A percentile compares a stretch with the other conserved stretches of the same genome.
Evolutionary conservation across 92 coral and sea anemone species (phyloP).

Genomic region (Desmophyllum pertusum): DNA sequence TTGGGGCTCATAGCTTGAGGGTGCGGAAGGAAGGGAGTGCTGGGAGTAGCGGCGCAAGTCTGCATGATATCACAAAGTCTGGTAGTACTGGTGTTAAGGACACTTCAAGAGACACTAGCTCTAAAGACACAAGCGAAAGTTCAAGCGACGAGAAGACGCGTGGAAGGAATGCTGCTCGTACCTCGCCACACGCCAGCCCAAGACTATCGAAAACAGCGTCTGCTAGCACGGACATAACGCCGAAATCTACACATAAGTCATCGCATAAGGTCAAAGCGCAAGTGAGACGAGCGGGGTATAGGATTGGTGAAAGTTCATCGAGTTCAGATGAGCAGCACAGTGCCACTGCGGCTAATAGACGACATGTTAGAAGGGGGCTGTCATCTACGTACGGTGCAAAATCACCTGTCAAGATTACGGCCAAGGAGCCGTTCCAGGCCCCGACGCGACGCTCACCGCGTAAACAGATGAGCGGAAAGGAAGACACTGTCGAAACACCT

Average conservation of each 20-base stretch:
- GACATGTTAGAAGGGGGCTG: slow-evolving; percentile 64
- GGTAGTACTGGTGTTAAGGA: slow-evolving; percentile 18
- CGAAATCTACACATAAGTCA: slow-evolving; percentile 70
- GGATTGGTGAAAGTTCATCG: slow-evolving; percentile 46
- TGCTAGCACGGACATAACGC: slow-evolving; percentile 56
- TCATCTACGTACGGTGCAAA: slow-evolving; percentile 30
- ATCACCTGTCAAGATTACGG: slow-evolving; percentile 32
- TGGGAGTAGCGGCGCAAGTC: slow-evolving; percentile 27
- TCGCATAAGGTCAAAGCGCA: slow-evolving; percentile 26
- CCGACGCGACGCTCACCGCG: slow-evolving; percentile 69
- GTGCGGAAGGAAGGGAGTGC: slow-evolving; percentile 25
- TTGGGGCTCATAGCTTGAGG: slow-evolving; percentile 34
- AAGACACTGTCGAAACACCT: slow-evolving; percentile 14
- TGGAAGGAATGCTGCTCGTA: slow-evolving; percentile 17
- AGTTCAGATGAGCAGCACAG: slow-evolving; percentile 57
- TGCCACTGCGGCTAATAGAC: slow-evolving; percentile 25
- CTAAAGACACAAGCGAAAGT: slow-evolving; percentile 65
- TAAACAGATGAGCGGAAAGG: slow-evolving; percentile 26
- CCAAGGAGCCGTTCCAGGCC: neutral
- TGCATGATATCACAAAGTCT: slow-evolving; percentile 10
- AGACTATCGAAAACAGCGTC: slow-evolving; percentile 21
- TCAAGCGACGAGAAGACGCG: slow-evolving; percentile 31
- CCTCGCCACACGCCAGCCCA: slow-evolving; percentile 25
- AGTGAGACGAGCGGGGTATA: slow-evolving; percentile 22
- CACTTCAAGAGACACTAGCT: slow-evolving; percentile 61